Percentiles rank a stretch among this genome's conserved stretches.
These are phyloP conservation scores for Presbytis comata DNA, from an alignment of 2,797 vertebrate species.

Conservation along the genomic window DNA sequence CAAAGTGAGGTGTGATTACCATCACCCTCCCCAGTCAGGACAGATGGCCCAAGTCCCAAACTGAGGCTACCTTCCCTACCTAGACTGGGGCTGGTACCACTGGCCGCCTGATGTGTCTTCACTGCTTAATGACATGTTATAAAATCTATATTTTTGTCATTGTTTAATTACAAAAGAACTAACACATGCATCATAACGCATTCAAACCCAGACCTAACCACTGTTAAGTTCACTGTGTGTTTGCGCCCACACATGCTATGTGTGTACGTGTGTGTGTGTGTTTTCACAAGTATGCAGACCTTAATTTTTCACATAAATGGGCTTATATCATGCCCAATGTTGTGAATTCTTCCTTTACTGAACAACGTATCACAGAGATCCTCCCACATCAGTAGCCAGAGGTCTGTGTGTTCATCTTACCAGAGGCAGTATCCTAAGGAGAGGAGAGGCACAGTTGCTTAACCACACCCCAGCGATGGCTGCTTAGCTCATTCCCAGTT, in stretches of 20 bases:
- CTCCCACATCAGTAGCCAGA: neutral
- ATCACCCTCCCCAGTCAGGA: neutral
- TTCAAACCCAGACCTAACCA: neutral
- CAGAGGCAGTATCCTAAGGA: neutral
- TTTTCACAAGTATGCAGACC: too few species aligned
- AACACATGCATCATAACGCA: too few species aligned
- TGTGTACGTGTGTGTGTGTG: neutral
- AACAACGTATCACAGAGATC: neutral
- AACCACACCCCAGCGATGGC: neutral
- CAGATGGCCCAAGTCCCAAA: neutral
- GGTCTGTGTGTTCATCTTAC: neutral
- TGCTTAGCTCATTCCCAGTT: neutral
- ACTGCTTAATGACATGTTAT: neutral
- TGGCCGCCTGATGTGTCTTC: neutral
- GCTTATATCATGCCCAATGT: neutral
- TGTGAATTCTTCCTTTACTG: neutral
- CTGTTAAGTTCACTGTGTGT: neutral
- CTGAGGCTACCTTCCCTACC: neutral
- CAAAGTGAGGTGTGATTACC: neutral
- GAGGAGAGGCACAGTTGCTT: rapidly evolving
- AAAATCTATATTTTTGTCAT: neutral
- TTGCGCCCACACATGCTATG: neutral
- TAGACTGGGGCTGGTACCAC: neutral
- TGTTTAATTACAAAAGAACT: neutral
- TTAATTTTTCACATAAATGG: neutral